These are phyloP conservation scores for Epirrhoe alternata DNA, from an alignment of 2,888 invertebrate genomes.

Conservation along the genomic window DNA sequence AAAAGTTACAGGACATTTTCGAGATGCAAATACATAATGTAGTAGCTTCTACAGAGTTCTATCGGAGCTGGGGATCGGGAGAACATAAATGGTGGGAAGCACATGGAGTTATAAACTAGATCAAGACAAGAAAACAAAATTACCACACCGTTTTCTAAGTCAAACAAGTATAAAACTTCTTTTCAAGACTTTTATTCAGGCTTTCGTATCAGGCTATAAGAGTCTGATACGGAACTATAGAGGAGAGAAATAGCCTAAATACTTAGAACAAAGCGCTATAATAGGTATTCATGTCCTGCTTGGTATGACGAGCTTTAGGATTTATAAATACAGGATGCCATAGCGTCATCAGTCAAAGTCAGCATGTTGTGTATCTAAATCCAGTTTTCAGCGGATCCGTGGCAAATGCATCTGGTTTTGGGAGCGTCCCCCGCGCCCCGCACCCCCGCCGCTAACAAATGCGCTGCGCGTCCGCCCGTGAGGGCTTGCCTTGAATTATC, in stretches of 20 bases:
- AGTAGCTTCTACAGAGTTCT: conserved; percentile 21
- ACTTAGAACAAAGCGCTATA: too few relatives aligned
- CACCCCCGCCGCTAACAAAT: conserved; percentile 16
- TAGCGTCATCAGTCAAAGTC: neutral
- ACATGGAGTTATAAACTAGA: neutral
- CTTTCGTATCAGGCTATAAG: too few relatives aligned
- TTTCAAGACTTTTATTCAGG: too few relatives aligned
- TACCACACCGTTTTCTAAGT: neutral
- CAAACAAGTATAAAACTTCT: too few relatives aligned
- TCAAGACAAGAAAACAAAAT: neutral
- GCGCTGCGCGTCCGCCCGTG: conserved; percentile 26
- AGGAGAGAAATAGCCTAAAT: neutral
- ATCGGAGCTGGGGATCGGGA: neutral
- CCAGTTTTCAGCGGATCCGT: neutral
- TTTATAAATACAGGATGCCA: neutral
- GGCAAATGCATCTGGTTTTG: conserved; percentile 10
- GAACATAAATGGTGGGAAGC: conserved; percentile 6
- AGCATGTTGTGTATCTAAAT: conserved; percentile 5
- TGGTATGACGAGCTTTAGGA: neutral
- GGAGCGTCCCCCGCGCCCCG: neutral
- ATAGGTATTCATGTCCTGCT: too few relatives aligned
- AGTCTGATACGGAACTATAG: neutral
- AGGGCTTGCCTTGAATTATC: conserved; percentile 26
- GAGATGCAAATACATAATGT: conserved; percentile 28
- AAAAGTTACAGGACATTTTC: conserved; percentile 27